A percentile compares a stretch with the other conserved stretches of the same genome.
Evolutionary conservation across 1,140 invertebrate species (phyloP).

Genomic region (Drosophila ambigua): DNA sequence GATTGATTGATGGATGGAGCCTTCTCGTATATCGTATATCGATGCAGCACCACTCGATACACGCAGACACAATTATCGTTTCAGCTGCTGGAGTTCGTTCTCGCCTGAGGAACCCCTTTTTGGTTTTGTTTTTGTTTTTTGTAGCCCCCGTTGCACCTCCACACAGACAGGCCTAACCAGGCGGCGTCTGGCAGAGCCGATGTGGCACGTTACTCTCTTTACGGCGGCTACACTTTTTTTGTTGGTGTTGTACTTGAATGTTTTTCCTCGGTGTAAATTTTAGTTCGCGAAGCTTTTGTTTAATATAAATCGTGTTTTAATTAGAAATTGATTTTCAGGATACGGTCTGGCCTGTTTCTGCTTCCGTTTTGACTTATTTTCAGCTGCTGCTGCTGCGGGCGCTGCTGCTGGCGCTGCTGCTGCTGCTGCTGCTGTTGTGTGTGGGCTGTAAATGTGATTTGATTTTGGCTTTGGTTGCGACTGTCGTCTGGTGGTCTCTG

Average conservation of each 20-base stretch:
- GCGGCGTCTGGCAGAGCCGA: constrained; percentile 42
- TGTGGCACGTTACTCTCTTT: constrained; percentile 31
- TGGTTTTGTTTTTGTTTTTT: not conserved
- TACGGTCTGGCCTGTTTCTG: constrained; percentile 56
- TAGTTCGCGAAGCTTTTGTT: constrained; percentile 41
- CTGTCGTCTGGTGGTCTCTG: no score
- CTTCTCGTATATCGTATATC: not conserved
- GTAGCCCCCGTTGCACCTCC: constrained; percentile 73
- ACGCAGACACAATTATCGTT: constrained; percentile 27
- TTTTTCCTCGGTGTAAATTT: constrained; percentile 4
- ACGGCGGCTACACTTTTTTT: constrained; percentile 3
- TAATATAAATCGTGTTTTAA: constrained; percentile 66
- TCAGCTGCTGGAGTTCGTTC: not conserved
- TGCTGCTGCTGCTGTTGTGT: constrained; percentile 17
- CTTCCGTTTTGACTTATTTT: not conserved
- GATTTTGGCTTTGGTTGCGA: no score
- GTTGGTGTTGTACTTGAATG: no score
- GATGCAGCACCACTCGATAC: constrained; percentile 22
- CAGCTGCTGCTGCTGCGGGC: constrained; percentile 4
- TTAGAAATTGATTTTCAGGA: constrained; percentile 68
- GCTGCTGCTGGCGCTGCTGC: constrained; percentile 9
- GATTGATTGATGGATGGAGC: constrained; percentile 23
- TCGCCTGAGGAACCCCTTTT: not conserved
- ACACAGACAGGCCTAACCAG: constrained; percentile 78
- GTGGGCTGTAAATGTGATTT: no score